A percentile compares a stretch with the other conserved stretches of the same genome.
Conservation (phyloP, 1,140 invertebrate species). For the Brachionus koreanus region DNA sequence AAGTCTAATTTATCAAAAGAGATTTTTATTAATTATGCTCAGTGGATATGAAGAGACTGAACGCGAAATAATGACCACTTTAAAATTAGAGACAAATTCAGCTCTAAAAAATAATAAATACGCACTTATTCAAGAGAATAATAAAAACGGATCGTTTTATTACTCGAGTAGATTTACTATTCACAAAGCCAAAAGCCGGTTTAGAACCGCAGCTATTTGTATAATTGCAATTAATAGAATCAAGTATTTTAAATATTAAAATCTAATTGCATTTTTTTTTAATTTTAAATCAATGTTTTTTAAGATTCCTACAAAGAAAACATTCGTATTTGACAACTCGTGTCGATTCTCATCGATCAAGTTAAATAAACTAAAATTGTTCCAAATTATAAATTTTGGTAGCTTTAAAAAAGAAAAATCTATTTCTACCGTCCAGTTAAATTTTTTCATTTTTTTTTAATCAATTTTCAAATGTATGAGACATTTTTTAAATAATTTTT, state of each 20-base stretch:
- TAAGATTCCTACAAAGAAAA: constrained; percentile 38
- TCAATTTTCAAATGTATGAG: not conserved
- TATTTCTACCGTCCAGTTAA: constrained; percentile 13
- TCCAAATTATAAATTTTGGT: constrained; percentile 19
- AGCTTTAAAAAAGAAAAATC: not conserved
- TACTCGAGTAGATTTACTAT: constrained; percentile 37
- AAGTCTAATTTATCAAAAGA: constrained; percentile 77
- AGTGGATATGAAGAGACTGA: constrained; percentile 65
- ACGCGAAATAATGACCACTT: constrained; percentile 51
- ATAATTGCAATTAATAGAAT: constrained; percentile 41
- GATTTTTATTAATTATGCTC: constrained; percentile 70
- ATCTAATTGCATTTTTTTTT: not conserved
- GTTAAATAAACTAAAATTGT: not conserved
- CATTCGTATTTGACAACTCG: constrained; percentile 26
- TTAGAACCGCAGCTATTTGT: constrained; percentile 43
- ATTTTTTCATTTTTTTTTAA: not conserved
- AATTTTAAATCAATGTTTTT: not conserved
- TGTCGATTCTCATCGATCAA: constrained; percentile 2
- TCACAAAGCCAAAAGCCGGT: constrained; percentile 29
- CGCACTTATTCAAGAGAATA: not conserved
- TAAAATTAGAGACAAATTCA: constrained; percentile 8
- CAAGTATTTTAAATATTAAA: not conserved
- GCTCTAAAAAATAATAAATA: not conserved
- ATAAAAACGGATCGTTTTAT: constrained; percentile 43
- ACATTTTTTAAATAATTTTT: constrained; percentile 12